Base-by-base conservation (phyloP, 2,888 invertebrate species). In the Erannis defoliaria region DNA sequence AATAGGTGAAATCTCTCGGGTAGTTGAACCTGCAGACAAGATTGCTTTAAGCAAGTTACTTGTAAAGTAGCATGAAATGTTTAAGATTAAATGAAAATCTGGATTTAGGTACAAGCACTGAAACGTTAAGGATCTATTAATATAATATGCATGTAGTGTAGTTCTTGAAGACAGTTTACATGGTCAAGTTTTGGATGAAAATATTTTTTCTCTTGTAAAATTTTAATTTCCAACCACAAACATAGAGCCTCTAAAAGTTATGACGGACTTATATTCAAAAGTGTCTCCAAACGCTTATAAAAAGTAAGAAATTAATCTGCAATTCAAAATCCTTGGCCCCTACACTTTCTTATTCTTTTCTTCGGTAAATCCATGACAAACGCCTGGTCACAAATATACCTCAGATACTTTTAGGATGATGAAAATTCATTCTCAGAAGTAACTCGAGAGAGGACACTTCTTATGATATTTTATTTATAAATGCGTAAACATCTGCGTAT, bases 271-370 rank as follows among this genome's bases (percentile, higher is more conserved):
- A 82, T 79, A 84, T 82, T 82, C 79, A 81, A 78, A 79, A 83
- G 81, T 81, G 77, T 76, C 78, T 78, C 73, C 72, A 78, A 84
- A 83, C 84, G 81, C 83, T 86, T 83, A 84, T 84, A 82, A 84
- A 83, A 85, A 83, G 84, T 83, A 85, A 84, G 84, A 84, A 85
- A 85, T 87, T 87, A 86, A 87, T 87, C 87, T 86, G 81, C 86
- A 86, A 85, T 87, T 87, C 87, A 84, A 86, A 87, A 82, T 84
- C 79, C 75, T 79, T 80, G 77, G 75, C 80, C 78, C 80, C 78
- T 76, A 78, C 72, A 74, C 80, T 80, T 72, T 74, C 71, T 75
- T 66, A 73, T 80, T 81, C 71, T 70, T 77, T 79, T 78, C 74
- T 75, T 77, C 74, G 62, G 67, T 62, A 75, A 78, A 78, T 76